These are phyloP conservation scores for Hofmannophila pseudospretella DNA, from an alignment of 2,888 invertebrate genomes.

Conservation along the genomic window DNA sequence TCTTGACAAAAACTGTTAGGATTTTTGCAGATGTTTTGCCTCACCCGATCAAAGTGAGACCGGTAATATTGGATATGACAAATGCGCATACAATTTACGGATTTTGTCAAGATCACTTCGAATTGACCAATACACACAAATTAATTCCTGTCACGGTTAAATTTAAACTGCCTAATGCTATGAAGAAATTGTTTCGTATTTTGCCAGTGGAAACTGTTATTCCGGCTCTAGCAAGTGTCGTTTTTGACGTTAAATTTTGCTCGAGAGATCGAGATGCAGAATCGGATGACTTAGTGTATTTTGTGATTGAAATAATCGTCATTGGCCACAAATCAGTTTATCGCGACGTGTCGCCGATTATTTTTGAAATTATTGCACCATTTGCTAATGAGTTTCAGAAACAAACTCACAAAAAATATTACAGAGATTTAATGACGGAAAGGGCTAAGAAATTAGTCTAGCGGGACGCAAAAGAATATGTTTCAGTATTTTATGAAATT, in stretches of 20 bases:
- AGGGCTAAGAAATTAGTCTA: neutral
- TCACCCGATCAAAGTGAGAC: slow-evolving; percentile 5
- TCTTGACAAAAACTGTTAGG: slow-evolving; percentile 1
- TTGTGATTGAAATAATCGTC: neutral
- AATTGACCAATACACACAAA: slow-evolving; percentile 27
- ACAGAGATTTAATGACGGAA: neutral
- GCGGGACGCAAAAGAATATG: no score
- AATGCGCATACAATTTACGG: slow-evolving; percentile 22
- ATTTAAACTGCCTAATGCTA: neutral
- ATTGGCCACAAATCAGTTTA: neutral
- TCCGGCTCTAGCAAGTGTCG: neutral
- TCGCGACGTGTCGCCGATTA: neutral
- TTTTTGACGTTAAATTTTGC: neutral
- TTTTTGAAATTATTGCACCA: slow-evolving; percentile 11
- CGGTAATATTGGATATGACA: slow-evolving; percentile 29
- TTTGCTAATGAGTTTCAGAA: slow-evolving; percentile 8
- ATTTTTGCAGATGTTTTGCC: slow-evolving; percentile 8
- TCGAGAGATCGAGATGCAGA: neutral
- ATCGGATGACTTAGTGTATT: neutral
- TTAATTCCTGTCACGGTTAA: slow-evolving; percentile 20
- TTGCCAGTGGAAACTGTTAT: neutral
- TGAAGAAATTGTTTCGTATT: neutral
- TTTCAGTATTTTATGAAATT: no score
- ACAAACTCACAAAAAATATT: neutral
- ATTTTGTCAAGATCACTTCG: slow-evolving; percentile 23